Base-by-base conservation (phyloP, 2,888 invertebrate species). In the Nomada fabriciana region DNA sequence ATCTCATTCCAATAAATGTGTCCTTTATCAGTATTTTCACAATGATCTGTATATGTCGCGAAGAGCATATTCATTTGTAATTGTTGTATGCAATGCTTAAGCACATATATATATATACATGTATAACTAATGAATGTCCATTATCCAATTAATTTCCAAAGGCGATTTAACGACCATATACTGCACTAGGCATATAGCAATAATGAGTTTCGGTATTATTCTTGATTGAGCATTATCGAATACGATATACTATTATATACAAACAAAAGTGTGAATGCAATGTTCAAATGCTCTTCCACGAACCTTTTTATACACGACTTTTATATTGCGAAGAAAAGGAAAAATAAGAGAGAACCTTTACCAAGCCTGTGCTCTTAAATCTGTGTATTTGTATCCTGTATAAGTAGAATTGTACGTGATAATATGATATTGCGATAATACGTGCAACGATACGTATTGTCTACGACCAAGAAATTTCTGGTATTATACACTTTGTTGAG, bases 401-500 rank as follows among this genome's bases (percentile, higher is more conserved):
- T 86, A 80, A 83, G 82, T 83, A 82, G 84, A 80, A 68, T 76
- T 76, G 80, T 87, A 87, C 68, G 65, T 76, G 83, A 82, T 52
- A 64, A 47, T 67, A 80, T 76, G 70, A 65, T 82, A 86, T 67
- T 74, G 64, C 53, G 80, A 60, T 67, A 53, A 77, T 81, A 76
- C 61, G 67, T 60, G 63, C 43, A 29, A 71, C 20, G 52, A 82
- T 52, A 61, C 74, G 81, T 80, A 80, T 82, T 79, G 80, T 85
- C 82, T 70, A 72, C 82, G 89, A 89, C 75, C 81, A 86, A 79
- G 83, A 84, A 77, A 76, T 82, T 85, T 85, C 80, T 85, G 85
- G 85, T 85, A 85, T 77, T 84, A 74, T 82, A 84, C 88, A 78
- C 70, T 82, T 80, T 61, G 76, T 82, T 86, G 81, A 72, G 82